Evolutionary conservation across 2,888 invertebrate genomes (phyloP).

Genomic region (Cataglyphis livida): DNA sequence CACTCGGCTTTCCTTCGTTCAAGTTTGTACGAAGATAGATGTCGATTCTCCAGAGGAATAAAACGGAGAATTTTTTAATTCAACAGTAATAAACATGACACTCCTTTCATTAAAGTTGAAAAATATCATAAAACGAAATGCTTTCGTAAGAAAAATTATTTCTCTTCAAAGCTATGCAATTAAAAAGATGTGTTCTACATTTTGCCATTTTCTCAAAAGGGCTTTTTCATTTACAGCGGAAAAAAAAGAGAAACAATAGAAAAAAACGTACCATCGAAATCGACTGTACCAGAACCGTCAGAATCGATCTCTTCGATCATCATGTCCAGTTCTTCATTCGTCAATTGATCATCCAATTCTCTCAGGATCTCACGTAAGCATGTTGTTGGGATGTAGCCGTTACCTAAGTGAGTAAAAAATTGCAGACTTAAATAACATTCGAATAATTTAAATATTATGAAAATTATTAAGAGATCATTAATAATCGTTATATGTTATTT

Average conservation of each 20-base stretch:
- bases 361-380: conserved; percentile 97
- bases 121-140: background rate
- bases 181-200: background rate
- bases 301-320: conserved; percentile 99
- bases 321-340: conserved; percentile 97
- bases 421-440: background rate
- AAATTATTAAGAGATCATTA: background rate
- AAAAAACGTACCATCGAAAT: conserved; percentile 39
- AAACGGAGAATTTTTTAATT: conserved; percentile 2
- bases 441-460: background rate
- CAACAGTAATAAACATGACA: background rate
- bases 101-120: background rate
- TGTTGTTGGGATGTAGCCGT: conserved; percentile 97
- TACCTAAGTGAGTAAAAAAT: conserved; percentile 86
- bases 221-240: background rate
- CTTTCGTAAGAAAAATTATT: background rate
- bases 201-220: background rate
- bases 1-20: background rate
- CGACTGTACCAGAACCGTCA: conserved; percentile 45
- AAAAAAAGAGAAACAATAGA: background rate
- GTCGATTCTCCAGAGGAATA: background rate
- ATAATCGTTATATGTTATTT: background rate
- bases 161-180: background rate
- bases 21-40: background rate
- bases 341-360: conserved; percentile 98